Conservation (phyloP, 2,888 invertebrate species). For the Cantharis rustica region DNA sequence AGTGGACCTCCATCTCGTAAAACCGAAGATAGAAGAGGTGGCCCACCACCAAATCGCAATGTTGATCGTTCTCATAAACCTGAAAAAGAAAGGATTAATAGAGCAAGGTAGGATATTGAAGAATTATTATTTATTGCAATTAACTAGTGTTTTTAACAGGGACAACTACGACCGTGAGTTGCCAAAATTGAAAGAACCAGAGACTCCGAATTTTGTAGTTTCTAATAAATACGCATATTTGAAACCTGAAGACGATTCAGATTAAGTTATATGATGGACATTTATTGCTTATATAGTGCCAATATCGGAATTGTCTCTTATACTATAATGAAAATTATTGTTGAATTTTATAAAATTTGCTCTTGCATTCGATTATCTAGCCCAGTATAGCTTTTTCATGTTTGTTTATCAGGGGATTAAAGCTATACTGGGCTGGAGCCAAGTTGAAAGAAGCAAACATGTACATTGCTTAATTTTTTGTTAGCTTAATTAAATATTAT, state of each 20-base stretch:
- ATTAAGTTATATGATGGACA: slow-evolving; percentile 27
- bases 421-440: slow-evolving; percentile 32
- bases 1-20: slow-evolving; percentile 27
- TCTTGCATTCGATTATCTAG: slow-evolving; percentile 26
- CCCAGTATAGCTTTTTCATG: slow-evolving; percentile 28
- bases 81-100: slow-evolving; percentile 19
- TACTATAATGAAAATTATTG: slow-evolving; percentile 31
- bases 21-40: slow-evolving; percentile 22
- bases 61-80: slow-evolving; percentile 9
- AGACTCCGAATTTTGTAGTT: slow-evolving; percentile 76
- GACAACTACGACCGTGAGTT: slow-evolving; percentile 57
- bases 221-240: slow-evolving; percentile 78
- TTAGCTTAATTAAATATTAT: slow-evolving; percentile 5
- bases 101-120: slow-evolving; percentile 10
- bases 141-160: background rate
- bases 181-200: slow-evolving; percentile 76
- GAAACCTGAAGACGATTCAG: slow-evolving; percentile 62
- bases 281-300: slow-evolving; percentile 40
- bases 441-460: slow-evolving; percentile 2
- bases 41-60: slow-evolving; percentile 8
- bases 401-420: slow-evolving; percentile 12
- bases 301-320: slow-evolving; percentile 38
- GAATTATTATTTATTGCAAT: background rate
- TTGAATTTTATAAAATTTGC: slow-evolving; percentile 27
- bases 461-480: slow-evolving; percentile 27